Base-by-base conservation (phyloP, 2,888 invertebrate species). In the Machimus rusticus region DNA sequence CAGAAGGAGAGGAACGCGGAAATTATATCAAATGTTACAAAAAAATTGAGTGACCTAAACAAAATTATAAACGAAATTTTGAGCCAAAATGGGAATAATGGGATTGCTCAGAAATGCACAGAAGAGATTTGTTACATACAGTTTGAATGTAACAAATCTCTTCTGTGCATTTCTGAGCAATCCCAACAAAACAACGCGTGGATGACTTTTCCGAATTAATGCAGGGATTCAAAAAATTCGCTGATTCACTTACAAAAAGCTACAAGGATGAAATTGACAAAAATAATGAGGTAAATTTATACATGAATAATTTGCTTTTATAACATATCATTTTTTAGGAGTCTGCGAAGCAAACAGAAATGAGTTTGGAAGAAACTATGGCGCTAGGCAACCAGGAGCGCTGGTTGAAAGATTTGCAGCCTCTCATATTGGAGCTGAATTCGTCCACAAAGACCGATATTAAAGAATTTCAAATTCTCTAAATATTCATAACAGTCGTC, bases 361-460 rank as follows among this genome's bases (percentile, higher is more conserved):
- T 12, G 34, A 51, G 57, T 51, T 43, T 28, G 8, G 14, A 78
- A 43, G 23, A 28, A 43, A 16, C 39, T 14, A 16, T 23, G 5
- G 66, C 66, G 2, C 14, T 37, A 14, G 78, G 55, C 9, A 43
- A 37, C 16, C 16, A 39, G 16, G 86, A 66, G 66, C 16, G n/a
- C n/a, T n/a, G n/a, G 31, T 57, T 28, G 78, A 39, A 23, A 16
- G 90, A 90, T 1, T 90, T 91, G 74, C 86, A 91, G 88, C 66
- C 91, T 1, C 88, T 92, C 16, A 84, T 39, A 92, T 93, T 16
- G 88, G 90, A n/a, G 91, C 92, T 46, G 39, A 92, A 91, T 0
- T 91, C 91, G 0, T 90, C 90, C 4, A 90, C 93, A 5, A 89
- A 93, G 12, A 90, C 90, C 5, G 91, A 92, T 57, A 90, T 91